Percentiles rank a stretch among this genome's conserved stretches.
Evolutionary conservation across 2,888 invertebrate species (phyloP).

Genomic region (Platycnemis pennipes): DNA sequence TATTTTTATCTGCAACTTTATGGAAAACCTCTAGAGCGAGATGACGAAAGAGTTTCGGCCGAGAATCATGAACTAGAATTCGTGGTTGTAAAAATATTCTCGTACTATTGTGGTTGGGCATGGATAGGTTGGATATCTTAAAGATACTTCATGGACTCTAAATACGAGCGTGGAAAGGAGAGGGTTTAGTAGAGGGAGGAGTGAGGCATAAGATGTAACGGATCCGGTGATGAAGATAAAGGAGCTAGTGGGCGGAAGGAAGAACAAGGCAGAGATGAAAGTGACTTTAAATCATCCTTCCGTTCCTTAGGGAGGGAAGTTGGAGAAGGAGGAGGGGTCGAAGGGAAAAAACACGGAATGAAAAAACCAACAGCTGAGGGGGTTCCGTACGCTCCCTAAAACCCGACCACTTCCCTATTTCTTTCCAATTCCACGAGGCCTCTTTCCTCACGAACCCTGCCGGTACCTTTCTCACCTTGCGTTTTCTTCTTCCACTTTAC

Average conservation of each 20-base stretch:
- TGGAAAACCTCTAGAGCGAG: no score
- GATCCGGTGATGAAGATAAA: slow-evolving; percentile 1
- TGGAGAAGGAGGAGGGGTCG: not conserved
- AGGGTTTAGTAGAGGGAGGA: no score
- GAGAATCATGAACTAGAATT: no score
- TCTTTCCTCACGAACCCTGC: not conserved
- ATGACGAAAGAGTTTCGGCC: no score
- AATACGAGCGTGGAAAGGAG: no score
- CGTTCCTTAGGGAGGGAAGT: not conserved
- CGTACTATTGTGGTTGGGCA: no score
- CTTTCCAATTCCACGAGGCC: not conserved
- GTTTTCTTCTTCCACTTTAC: not conserved
- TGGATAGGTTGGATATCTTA: no score
- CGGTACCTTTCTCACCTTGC: no score
- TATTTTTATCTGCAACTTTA: no score
- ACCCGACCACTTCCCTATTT: not conserved
- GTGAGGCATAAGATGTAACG: not conserved
- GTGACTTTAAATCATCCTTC: slow-evolving; percentile 10
- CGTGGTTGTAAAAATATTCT: no score
- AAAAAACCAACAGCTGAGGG: not conserved
- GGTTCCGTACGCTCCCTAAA: not conserved
- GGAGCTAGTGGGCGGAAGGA: not conserved
- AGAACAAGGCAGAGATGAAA: not conserved
- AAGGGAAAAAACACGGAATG: not conserved
- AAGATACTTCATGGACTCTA: no score